Evolutionary conservation across 2,888 invertebrate genomes (phyloP), one percentile per base, ranked within the genome.

Genomic region (Congeria kusceri): DNA sequence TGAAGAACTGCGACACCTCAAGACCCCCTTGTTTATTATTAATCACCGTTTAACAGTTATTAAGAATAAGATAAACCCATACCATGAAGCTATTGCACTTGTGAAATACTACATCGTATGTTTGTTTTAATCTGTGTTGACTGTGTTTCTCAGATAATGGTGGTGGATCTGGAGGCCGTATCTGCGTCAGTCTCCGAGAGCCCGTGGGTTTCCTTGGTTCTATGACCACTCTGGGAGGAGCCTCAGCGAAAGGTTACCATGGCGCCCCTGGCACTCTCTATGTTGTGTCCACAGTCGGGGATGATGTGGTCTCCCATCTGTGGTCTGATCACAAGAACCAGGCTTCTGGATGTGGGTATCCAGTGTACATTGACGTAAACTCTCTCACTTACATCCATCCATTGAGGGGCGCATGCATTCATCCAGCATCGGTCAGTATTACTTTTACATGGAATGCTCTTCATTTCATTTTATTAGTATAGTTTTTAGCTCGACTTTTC

Each of bases 111-210:
- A n/a, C n/a, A n/a, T n/a, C n/a, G n/a, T n/a, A n/a, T n/a, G n/a
- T n/a, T n/a, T n/a, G n/a, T n/a, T n/a, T n/a, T n/a, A n/a, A n/a
- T n/a, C n/a, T n/a, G n/a, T n/a, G n/a, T n/a, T n/a, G n/a, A n/a
- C n/a, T n/a, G n/a, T 13, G 9, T 9, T 62, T 75, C 72, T 20
- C 64, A 86, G 89, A 65, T 56, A 87, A 84, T 75, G 88, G 88
- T 44, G 87, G 80, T n/a, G 89, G 88, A 9, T 84, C 86, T 58
- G 90, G 88, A 4, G 90, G 90, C 0, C 77, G 87, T 47, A 84
- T 90, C 9, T 76, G 87, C 23, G 56, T 90, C 18, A 75, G 80
- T 58, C 75, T 90, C 18, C 39, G 49, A n/a, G 87, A 89, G 23
- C 39, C 64, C 20, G 70, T 81, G 49, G 53, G 65, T 15, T 90